Percentiles rank a stretch among this genome's conserved stretches.
phyloP scores from a whole-genome alignment of 2,797 vertebrate species.

The Monodelphis domestica region DNA sequence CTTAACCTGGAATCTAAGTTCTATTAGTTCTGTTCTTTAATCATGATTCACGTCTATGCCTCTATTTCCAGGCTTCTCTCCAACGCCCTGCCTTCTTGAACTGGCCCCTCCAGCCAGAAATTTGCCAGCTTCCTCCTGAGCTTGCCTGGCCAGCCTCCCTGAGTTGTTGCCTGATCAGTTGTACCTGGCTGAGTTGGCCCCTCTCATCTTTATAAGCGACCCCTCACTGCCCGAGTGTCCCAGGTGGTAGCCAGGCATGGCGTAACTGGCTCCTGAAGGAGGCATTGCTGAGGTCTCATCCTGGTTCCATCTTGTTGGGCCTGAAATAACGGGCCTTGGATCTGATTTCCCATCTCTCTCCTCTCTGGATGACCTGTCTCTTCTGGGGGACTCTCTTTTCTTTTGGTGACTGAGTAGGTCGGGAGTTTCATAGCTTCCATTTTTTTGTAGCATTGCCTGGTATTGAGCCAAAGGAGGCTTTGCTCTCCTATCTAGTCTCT shows the following conservation, averaged over 20 bases:
- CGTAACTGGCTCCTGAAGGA: background rate
- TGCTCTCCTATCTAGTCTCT: background rate
- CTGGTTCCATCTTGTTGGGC: background rate
- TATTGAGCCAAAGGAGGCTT: background rate
- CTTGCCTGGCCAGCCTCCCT: background rate
- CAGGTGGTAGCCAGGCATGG: background rate
- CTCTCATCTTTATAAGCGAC: background rate
- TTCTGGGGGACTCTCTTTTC: background rate
- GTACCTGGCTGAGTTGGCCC: no score
- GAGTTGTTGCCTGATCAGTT: background rate
- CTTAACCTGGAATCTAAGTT: background rate
- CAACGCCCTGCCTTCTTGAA: no score
- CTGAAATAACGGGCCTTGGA: background rate
- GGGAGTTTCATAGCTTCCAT: background rate
- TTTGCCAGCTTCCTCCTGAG: no score
- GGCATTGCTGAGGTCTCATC: background rate
- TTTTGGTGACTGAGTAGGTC: background rate
- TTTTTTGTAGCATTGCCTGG: background rate
- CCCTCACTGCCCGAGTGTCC: background rate
- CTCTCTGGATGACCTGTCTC: no score
- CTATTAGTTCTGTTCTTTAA: background rate
- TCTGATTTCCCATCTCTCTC: background rate
- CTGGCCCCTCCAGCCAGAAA: no score
- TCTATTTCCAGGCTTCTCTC: background rate
- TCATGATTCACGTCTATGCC: background rate